phyloP scores from a whole-genome alignment of 1,140 invertebrate genomes.

The Drosophila lacteicornis region DNA sequence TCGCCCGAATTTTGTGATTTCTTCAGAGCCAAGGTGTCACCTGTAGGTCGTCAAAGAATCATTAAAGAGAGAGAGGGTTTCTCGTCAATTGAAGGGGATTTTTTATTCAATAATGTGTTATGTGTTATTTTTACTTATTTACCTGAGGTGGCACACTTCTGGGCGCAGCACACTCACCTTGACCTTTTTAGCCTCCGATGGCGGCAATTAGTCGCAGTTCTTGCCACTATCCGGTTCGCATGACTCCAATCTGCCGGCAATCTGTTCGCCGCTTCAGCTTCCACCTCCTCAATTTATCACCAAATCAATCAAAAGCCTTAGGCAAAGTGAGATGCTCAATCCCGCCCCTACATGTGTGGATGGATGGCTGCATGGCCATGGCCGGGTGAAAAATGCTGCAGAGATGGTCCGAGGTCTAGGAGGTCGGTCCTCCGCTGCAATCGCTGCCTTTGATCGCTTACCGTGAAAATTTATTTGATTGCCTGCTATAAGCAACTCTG shows the following conservation, averaged over 20 bases:
- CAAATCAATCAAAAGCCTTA: constrained; percentile 81
- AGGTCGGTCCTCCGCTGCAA: constrained; percentile 32
- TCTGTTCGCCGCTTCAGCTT: constrained; percentile 68
- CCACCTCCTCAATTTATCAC: constrained; percentile 80
- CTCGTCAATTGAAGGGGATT: background rate
- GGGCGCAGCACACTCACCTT: constrained; percentile 7
- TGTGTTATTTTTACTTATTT: background rate
- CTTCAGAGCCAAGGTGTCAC: background rate
- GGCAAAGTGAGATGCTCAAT: constrained; percentile 47
- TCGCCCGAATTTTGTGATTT: constrained; percentile 13
- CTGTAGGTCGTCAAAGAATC: background rate
- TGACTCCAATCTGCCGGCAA: constrained; percentile 60
- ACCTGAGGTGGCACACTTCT: background rate
- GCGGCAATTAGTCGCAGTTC: constrained; percentile 54
- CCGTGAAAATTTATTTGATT: constrained; percentile 84
- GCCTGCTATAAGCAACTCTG: constrained; percentile 75
- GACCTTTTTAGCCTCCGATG: constrained; percentile 33
- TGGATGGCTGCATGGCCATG: constrained; percentile 10
- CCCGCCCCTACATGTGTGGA: constrained; percentile 24
- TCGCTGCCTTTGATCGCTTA: constrained; percentile 74
- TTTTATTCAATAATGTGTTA: no score
- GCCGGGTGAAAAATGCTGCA: constrained; percentile 63
- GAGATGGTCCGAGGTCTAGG: constrained; percentile 53
- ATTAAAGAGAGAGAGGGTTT: background rate
- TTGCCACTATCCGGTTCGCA: constrained; percentile 31